Evolutionary conservation across 2,888 invertebrate genomes (phyloP), one percentile per base, ranked within the genome.

Genomic region (Ichneumon xanthorius): DNA sequence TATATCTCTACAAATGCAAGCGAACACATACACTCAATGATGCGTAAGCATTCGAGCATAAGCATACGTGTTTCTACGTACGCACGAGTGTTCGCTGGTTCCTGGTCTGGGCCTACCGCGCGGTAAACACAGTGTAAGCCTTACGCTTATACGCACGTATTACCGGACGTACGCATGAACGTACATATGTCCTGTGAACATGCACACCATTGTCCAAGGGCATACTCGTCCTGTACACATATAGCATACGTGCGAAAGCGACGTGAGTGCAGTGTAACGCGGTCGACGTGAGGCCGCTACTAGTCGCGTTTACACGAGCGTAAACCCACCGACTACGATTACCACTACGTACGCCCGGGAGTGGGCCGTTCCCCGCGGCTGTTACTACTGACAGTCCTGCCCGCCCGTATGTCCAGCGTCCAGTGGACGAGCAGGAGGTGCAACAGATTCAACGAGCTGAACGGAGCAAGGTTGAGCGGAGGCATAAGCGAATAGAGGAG

Each of bases 251-350:
- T 37, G 82, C 63, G 70, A 77, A 72, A 65, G 33, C 82, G 30
- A 67, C 77, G 71, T 72, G 81, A 76, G 76, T 81, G 82, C 71
- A 65, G 71, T 77, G 58, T 86, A 87, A 86, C 88, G 87, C 82
- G 87, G 87, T 88, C 88, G 88, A 87, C 88, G 86, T 87, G 87
- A 86, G 85, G 80, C 86, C 78, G 88, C 87, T 88, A 88, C 88
- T 78, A 87, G 88, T 87, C 86, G 83, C 82, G 86, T 89, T 88
- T 86, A 87, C 88, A 88, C 87, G 87, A 80, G 86, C 85, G 87
- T 88, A 87, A 88, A 88, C 65, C 55, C 65, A 72, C 77, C 82
- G 67, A 65, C 72, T 71, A 65, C 77, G 22, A 58, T 77, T 55
- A 77, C 81, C 26, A 70, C 75, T 48, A 45, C 61, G 19, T 33